A percentile compares a stretch with the other conserved stretches of the same genome.
Conservation (phyloP, 2,113 vertebrate genomes). For the Gallinago media region DNA sequence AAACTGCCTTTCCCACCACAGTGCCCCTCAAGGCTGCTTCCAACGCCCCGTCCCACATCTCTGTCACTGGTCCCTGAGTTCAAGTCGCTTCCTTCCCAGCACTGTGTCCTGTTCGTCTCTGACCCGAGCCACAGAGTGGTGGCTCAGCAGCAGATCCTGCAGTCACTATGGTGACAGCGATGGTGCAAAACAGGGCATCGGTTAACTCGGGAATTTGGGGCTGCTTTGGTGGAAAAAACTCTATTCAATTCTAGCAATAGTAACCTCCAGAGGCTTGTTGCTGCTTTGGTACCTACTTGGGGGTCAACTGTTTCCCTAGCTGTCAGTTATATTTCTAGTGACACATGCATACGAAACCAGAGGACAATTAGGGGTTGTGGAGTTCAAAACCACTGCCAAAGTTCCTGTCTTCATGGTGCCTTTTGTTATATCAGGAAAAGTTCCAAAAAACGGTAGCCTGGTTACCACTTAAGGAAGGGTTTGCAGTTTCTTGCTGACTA, state of each 20-base stretch:
- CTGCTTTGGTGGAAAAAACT: neutral
- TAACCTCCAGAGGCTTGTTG: neutral
- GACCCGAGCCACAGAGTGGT: accelerated
- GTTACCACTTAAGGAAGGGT: neutral
- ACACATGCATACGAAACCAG: neutral
- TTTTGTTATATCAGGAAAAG: slow-evolving; percentile 1
- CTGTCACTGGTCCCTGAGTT: neutral
- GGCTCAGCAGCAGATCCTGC: neutral
- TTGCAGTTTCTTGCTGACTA: neutral
- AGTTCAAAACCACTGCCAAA: slow-evolving; percentile 18
- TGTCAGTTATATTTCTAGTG: neutral
- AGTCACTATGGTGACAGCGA: neutral
- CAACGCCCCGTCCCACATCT: accelerated
- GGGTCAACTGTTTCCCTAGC: neutral
- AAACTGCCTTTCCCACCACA: neutral
- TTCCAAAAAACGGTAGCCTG: neutral
- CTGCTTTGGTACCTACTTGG: neutral
- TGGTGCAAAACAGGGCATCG: neutral
- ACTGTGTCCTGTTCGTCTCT: accelerated
- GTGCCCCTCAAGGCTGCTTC: neutral
- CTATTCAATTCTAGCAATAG: neutral
- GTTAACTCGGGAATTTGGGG: neutral
- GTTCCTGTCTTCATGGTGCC: slow-evolving; percentile 6
- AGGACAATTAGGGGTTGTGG: neutral
- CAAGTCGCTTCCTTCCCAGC: neutral